phyloP scores from a whole-genome alignment of 1,140 invertebrate species.

The Drosophila ananassae region DNA sequence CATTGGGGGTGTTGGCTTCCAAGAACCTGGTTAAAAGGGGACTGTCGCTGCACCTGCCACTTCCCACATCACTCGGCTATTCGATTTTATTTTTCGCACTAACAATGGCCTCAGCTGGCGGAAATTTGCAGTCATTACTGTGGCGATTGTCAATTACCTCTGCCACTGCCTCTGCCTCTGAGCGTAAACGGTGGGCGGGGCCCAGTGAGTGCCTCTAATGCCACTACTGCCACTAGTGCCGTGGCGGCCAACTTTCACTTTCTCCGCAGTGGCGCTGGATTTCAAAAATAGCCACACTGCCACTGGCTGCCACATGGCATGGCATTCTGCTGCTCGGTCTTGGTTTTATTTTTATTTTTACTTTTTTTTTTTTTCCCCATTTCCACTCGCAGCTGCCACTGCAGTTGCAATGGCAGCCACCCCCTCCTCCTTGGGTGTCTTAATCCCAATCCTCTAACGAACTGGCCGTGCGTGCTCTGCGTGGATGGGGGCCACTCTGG shows the following conservation, averaged over 20 bases:
- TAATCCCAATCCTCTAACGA: conserved; percentile 26
- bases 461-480: conserved; percentile 43
- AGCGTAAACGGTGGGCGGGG: conserved; percentile 64
- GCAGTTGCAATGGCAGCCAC: conserved; percentile 11
- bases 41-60: conserved; percentile 10
- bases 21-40: background rate
- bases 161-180: background rate
- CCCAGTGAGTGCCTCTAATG: conserved; percentile 25
- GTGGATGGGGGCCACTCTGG: conserved; percentile 28
- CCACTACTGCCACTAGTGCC: conserved; percentile 16
- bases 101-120: conserved; percentile 34
- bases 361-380: background rate
- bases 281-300: conserved; percentile 50
- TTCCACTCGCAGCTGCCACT: conserved; percentile 33
- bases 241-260: conserved; percentile 70
- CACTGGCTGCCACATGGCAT: conserved; percentile 22
- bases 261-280: conserved; percentile 43
- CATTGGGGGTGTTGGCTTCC: background rate
- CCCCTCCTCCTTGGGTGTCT: background rate
- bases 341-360: conserved; percentile 15
- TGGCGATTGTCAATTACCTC: conserved; percentile 43
- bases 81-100: conserved; percentile 13
- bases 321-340: conserved; percentile 12
- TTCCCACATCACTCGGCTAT: conserved; percentile 13
- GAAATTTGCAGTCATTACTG: conserved; percentile 50